Conservation (phyloP, 2,797 vertebrate species). For the Halcyon chelicuti region DNA sequence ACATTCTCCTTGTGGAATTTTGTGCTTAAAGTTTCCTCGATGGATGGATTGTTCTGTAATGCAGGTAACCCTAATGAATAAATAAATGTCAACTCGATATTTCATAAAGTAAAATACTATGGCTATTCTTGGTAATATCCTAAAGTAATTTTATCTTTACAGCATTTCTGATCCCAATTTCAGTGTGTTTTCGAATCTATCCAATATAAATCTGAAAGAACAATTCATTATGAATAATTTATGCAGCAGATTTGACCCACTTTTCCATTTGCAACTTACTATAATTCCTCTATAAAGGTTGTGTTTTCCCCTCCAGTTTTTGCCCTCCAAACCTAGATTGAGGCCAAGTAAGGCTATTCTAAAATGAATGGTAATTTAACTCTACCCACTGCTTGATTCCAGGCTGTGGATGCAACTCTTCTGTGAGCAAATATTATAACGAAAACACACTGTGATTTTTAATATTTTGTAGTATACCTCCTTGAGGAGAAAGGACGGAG, state of each 20-base stretch:
- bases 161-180: slow-evolving; percentile 33
- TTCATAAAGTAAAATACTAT: slow-evolving; percentile 24
- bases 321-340: neutral
- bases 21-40: neutral
- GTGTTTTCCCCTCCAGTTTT: slow-evolving; percentile 7
- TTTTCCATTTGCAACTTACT: slow-evolving; percentile 39
- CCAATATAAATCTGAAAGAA: neutral
- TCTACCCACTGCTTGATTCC: neutral
- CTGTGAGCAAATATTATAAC: neutral
- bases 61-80: slow-evolving; percentile 34
- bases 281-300: slow-evolving; percentile 6
- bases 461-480: neutral
- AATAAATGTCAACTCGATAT: neutral
- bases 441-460: neutral
- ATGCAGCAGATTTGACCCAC: slow-evolving; percentile 32
- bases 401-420: neutral
- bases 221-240: slow-evolving; percentile 51
- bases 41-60: slow-evolving; percentile 21
- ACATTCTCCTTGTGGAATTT: slow-evolving; percentile 19
- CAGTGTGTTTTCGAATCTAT: slow-evolving; percentile 7
- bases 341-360: neutral
- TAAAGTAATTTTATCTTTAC: slow-evolving; percentile 26
- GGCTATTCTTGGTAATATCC: neutral
- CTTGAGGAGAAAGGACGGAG: neutral
- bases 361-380: slow-evolving; percentile 12